Evolutionary conservation across 1,140 invertebrate species (phyloP).

Genomic region (Theocolax elegans): DNA sequence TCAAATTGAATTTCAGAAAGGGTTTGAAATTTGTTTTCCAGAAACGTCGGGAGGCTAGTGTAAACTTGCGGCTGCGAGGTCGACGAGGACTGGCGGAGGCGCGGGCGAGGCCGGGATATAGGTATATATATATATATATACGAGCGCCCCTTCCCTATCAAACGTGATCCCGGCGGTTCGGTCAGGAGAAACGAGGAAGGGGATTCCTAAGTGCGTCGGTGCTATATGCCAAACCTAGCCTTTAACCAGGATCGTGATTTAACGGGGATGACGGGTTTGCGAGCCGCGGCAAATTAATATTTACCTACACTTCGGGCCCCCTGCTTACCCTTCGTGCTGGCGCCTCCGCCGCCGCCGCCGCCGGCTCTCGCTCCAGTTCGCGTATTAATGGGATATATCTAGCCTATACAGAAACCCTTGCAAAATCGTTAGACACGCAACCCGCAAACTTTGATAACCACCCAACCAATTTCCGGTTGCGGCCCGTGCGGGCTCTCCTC

Average conservation of each 20-base stretch:
- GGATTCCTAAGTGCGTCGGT: not conserved
- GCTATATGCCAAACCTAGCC: not conserved
- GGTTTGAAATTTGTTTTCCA: constrained; percentile 43
- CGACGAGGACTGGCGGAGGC: not conserved
- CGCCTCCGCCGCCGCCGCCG: not conserved
- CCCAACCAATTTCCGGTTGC: constrained; percentile 67
- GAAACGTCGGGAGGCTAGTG: constrained; percentile 38
- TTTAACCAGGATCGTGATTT: constrained; percentile 37
- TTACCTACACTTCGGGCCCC: constrained; percentile 54
- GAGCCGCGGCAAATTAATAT: constrained; percentile 66
- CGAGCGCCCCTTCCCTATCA: constrained; percentile 5
- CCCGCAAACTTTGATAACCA: constrained; percentile 68
- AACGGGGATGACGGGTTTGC: constrained; percentile 46
- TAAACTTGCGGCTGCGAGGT: constrained; percentile 27
- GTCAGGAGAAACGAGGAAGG: not conserved
- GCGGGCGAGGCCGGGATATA: not conserved
- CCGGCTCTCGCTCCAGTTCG: constrained; percentile 55
- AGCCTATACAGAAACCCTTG: constrained; percentile 16
- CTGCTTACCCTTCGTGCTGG: not conserved
- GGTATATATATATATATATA: no score
- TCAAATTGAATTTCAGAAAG: constrained; percentile 45
- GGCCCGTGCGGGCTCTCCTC: constrained; percentile 59
- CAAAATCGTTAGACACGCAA: constrained; percentile 65
- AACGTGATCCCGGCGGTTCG: not conserved
- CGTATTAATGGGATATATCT: constrained; percentile 67